These are phyloP conservation scores for Scaptodrosophila lebanonensis DNA, from an alignment of 1,140 invertebrate genomes.

Conservation along the genomic window DNA sequence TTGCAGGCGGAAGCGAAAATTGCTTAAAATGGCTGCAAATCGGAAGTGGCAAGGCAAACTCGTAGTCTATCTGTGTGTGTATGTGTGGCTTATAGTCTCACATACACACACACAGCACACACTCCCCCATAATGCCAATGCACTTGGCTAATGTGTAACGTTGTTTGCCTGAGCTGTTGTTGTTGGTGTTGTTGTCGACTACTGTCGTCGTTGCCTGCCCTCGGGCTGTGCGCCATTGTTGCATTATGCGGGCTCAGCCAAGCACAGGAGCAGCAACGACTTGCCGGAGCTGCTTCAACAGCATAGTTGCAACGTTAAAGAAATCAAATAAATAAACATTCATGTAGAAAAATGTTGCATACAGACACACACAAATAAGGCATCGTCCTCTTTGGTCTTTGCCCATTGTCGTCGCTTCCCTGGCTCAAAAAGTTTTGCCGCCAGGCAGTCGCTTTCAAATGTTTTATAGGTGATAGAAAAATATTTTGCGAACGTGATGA, in stretches of 20 bases:
- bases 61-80: neutral
- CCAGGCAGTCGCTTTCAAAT: conserved; percentile 61
- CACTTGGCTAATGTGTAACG: conserved; percentile 49
- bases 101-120: neutral
- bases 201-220: too few relatives aligned
- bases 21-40: conserved; percentile 56
- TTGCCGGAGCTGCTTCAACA: neutral
- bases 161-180: conserved; percentile 23
- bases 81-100: neutral
- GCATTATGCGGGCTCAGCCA: conserved; percentile 37
- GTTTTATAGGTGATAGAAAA: conserved; percentile 74
- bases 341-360: conserved; percentile 54
- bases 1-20: conserved; percentile 57
- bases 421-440: conserved; percentile 46
- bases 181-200: too few relatives aligned
- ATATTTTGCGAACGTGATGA: conserved; percentile 72
- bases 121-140: conserved; percentile 12
- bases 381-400: too few relatives aligned
- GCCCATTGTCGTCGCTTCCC: conserved; percentile 9
- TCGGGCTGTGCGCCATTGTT: conserved; percentile 36
- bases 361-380: conserved; percentile 19
- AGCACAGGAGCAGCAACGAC: conserved; percentile 24
- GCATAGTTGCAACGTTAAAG: conserved; percentile 14
- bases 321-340: conserved; percentile 70
- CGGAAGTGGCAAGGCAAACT: conserved; percentile 51